phyloP scores from a whole-genome alignment of 2,797 vertebrate genomes.

The Triplophysa yarkandensis region DNA sequence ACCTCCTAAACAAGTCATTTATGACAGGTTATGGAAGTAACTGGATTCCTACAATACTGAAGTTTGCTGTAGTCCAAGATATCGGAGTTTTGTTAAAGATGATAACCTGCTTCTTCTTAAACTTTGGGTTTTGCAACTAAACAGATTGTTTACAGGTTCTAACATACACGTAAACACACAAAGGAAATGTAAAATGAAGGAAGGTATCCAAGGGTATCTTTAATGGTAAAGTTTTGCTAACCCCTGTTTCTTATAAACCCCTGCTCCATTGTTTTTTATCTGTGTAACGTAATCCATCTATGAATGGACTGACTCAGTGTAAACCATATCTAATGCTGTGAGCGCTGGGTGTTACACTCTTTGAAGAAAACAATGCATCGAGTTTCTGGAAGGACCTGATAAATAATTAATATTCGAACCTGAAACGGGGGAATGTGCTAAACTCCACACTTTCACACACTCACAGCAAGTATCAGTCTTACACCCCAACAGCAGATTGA shows the following conservation, averaged over 20 bases:
- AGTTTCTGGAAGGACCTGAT: conserved; percentile 60
- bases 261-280: not conserved
- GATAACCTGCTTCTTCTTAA: too few species aligned
- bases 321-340: not conserved
- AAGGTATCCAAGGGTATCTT: not conserved
- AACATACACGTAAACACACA: too few species aligned
- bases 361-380: conserved; percentile 33
- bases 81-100: too few species aligned
- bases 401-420: conserved; percentile 70
- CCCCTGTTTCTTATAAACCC: not conserved
- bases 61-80: too few species aligned
- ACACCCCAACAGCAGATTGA: conserved; percentile 3
- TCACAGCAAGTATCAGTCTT: conserved; percentile 5
- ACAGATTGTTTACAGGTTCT: too few species aligned
- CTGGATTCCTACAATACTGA: too few species aligned
- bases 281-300: not conserved
- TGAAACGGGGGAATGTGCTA: conserved; percentile 65
- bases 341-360: not conserved
- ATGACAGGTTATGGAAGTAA: too few species aligned
- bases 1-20: too few species aligned
- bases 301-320: not conserved
- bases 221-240: not conserved
- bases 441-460: conserved; percentile 39
- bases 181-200: too few species aligned
- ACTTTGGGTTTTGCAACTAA: too few species aligned